These are phyloP conservation scores for Toxotes chatareus DNA, from an alignment of 2,113 vertebrate species.

Conservation along the genomic window DNA sequence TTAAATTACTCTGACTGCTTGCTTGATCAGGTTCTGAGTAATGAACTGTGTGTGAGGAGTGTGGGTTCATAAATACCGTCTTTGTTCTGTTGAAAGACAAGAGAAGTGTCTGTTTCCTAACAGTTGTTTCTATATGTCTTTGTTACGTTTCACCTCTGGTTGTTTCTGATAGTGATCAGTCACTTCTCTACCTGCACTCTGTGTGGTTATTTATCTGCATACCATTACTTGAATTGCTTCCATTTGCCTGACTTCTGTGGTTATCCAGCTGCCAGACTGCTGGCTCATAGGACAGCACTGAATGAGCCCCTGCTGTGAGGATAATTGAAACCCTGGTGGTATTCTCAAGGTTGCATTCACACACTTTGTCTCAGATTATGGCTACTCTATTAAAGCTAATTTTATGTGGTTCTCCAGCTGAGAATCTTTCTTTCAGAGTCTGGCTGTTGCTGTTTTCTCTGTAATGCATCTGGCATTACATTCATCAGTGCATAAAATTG, in stretches of 20 bases:
- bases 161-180: background rate
- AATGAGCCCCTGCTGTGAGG: conserved; percentile 1
- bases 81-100: background rate
- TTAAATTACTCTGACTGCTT: conserved; percentile 6
- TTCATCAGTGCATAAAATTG: conserved; percentile 22
- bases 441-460: background rate
- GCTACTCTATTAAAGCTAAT: conserved; percentile 16
- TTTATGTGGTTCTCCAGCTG: conserved; percentile 13
- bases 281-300: background rate
- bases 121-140: background rate
- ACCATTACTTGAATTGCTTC: conserved; percentile 19
- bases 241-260: conserved; percentile 2
- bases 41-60: background rate
- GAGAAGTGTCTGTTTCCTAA: background rate
- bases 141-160: background rate
- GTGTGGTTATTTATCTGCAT: conserved; percentile 6
- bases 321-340: conserved; percentile 53
- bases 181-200: background rate
- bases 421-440: background rate
- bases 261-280: conserved; percentile 18
- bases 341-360: conserved; percentile 29
- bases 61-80: background rate
- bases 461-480: background rate
- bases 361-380: conserved; percentile 22
- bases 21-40: conserved; percentile 23